Evolutionary conservation across 1,140 invertebrate genomes (phyloP).

Genomic region (Palaemon carinicauda): DNA sequence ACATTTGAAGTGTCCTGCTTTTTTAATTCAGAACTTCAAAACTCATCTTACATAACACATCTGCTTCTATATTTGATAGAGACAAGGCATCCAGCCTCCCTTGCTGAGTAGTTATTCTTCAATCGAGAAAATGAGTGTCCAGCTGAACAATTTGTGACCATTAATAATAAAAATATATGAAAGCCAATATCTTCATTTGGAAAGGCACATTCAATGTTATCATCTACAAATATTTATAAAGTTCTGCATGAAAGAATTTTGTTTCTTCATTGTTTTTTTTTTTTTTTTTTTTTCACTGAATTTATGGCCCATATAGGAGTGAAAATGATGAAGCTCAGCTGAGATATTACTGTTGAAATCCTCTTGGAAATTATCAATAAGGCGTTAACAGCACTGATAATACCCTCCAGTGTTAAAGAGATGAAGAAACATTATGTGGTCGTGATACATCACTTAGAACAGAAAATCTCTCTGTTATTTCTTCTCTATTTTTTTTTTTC

Average conservation of each 20-base stretch:
- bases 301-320: conserved; percentile 45
- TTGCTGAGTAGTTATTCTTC: no score
- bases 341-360: conserved; percentile 28
- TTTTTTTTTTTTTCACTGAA: conserved; percentile 49
- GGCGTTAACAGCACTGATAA: conserved; percentile 38
- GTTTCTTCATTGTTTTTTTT: conserved; percentile 27
- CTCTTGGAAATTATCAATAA: conserved; percentile 50
- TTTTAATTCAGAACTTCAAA: no score
- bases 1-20: no score
- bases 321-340: conserved; percentile 24
- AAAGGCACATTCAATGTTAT: conserved; percentile 20
- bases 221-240: conserved; percentile 32
- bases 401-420: conserved; percentile 42
- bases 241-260: conserved; percentile 17
- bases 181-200: conserved; percentile 21
- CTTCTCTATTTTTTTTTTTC: conserved; percentile 40
- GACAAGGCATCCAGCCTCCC: no score
- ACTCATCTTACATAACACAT: no score
- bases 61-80: not conserved
- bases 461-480: conserved; percentile 51
- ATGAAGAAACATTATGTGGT: conserved; percentile 30
- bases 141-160: not conserved
- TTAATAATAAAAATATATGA: conserved; percentile 15
- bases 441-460: conserved; percentile 56
- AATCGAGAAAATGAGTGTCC: not conserved